A percentile compares a stretch with the other conserved stretches of the same genome.
These are phyloP conservation scores for Molossus alvarezi DNA, from an alignment of 2,797 vertebrate genomes.

Conservation along the genomic window DNA sequence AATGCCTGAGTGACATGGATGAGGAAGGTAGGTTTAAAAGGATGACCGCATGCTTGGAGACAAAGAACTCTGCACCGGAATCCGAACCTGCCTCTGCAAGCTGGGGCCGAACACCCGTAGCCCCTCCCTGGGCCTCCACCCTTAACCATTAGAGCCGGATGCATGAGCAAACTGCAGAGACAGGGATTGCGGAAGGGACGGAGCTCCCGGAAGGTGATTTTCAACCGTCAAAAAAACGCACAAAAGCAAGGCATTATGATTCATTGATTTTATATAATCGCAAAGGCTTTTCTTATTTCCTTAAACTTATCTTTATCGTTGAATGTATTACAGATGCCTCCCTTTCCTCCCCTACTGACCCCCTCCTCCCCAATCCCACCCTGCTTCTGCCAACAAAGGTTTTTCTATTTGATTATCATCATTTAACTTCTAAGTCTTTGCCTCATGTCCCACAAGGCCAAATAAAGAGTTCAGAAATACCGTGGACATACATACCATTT, in stretches of 20 bases:
- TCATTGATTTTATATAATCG: neutral
- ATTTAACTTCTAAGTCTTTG: neutral
- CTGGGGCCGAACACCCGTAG: fast-evolving
- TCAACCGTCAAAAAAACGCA: neutral
- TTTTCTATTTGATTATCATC: neutral
- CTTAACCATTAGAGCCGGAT: neutral
- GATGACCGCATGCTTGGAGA: too few species aligned
- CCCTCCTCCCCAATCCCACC: too few species aligned
- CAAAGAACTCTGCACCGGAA: neutral
- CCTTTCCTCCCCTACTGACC: too few species aligned
- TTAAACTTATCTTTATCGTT: too few species aligned
- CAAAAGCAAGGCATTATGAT: neutral
- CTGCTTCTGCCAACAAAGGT: neutral
- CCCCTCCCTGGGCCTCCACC: neutral
- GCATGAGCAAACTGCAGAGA: too few species aligned
- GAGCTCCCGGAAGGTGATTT: neutral
- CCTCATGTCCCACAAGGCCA: neutral
- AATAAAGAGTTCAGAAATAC: neutral
- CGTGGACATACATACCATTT: neutral
- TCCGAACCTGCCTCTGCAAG: neutral
- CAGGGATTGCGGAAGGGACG: neutral
- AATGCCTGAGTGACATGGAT: neutral
- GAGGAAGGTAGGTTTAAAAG: neutral
- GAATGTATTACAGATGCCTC: too few species aligned
- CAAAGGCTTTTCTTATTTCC: neutral